A percentile compares a stretch with the other conserved stretches of the same genome.
Evolutionary conservation across 2,888 invertebrate genomes (phyloP).

Genomic region (Drosophila ezoana): DNA sequence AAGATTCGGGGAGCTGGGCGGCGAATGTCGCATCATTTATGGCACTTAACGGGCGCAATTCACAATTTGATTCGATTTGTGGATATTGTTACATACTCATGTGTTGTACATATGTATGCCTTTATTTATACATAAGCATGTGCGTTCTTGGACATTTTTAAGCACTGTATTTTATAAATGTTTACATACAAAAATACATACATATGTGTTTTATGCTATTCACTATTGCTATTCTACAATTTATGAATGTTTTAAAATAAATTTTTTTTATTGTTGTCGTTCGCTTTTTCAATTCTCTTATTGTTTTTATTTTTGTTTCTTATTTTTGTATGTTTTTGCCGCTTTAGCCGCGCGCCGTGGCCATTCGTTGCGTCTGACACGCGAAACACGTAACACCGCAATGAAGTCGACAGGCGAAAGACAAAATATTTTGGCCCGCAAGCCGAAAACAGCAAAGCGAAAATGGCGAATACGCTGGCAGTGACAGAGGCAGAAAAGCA

Average conservation of each 20-base stretch:
- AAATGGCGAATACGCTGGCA: constrained; percentile 64
- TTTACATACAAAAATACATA: constrained; percentile 15
- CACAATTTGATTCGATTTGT: constrained; percentile 13
- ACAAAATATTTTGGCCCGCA: constrained; percentile 77
- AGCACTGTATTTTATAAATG: constrained; percentile 11
- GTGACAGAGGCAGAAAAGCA: constrained; percentile 29
- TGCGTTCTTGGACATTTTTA: constrained; percentile 8
- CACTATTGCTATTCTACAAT: constrained; percentile 51
- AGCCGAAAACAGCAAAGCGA: constrained; percentile 73
- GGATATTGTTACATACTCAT: constrained; percentile 16
- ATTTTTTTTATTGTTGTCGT: constrained; percentile 48
- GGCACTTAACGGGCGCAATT: constrained; percentile 31
- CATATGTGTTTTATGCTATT: constrained; percentile 28
- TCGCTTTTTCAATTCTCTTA: constrained; percentile 16
- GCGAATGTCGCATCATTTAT: constrained; percentile 22
- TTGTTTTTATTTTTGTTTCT: constrained; percentile 14
- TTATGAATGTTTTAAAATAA: constrained; percentile 37
- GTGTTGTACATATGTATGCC: background rate
- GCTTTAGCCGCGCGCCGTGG: constrained; percentile 61
- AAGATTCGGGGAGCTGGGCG: constrained; percentile 17
- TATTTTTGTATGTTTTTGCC: constrained; percentile 43
- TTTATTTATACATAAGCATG: constrained; percentile 1
- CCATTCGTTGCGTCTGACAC: constrained; percentile 82
- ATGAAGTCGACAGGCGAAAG: constrained; percentile 80
- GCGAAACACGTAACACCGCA: constrained; percentile 85